Evolutionary conservation across 2,888 invertebrate genomes (phyloP).

Genomic region (Ochropleura plecta): DNA sequence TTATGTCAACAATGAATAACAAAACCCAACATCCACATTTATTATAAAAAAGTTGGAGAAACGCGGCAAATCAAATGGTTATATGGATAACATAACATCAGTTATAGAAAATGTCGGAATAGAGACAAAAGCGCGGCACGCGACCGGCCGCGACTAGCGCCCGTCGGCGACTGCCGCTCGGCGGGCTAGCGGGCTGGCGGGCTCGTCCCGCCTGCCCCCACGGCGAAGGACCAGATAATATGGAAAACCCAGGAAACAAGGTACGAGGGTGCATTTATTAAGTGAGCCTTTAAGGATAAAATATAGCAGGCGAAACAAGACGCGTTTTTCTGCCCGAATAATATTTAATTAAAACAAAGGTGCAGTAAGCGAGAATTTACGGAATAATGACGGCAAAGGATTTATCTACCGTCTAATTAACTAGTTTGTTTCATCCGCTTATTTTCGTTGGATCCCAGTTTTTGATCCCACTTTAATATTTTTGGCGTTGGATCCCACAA

Average conservation of each 20-base stretch:
- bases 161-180: conserved; percentile 67
- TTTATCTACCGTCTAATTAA: conserved; percentile 52
- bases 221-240: conserved; percentile 34
- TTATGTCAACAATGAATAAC: conserved; percentile 25
- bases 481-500: no score
- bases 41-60: conserved; percentile 8
- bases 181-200: neutral
- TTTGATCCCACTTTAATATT: no score
- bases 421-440: conserved; percentile 49
- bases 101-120: conserved; percentile 45
- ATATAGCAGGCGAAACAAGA: conserved; percentile 53
- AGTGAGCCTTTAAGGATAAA: conserved; percentile 56
- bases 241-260: conserved; percentile 61
- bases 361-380: conserved; percentile 49
- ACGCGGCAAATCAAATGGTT: conserved; percentile 16
- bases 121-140: conserved; percentile 53
- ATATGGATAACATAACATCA: conserved; percentile 43
- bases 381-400: conserved; percentile 50
- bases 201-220: conserved; percentile 25
- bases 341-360: conserved; percentile 65
- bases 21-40: conserved; percentile 42
- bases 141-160: conserved; percentile 73
- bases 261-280: conserved; percentile 58
- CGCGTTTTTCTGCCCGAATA: conserved; percentile 55
- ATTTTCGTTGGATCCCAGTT: no score